Percentiles rank a stretch among this genome's conserved stretches.
Conservation (phyloP, 2,797 vertebrate genomes). For the Falco peregrinus region DNA sequence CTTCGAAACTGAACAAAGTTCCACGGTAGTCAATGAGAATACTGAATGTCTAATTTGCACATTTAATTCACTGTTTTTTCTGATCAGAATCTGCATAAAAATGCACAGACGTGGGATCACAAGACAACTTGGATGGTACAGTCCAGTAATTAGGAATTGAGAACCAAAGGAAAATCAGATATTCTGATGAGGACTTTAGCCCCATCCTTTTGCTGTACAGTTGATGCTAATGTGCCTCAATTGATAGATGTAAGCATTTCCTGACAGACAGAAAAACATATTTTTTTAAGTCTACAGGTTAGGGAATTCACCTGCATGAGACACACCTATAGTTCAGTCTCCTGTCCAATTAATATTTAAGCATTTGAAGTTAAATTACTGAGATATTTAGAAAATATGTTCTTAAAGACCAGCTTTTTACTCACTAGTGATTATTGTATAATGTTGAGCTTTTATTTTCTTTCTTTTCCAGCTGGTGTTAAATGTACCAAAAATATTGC, state of each 20-base stretch:
- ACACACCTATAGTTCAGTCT: background rate
- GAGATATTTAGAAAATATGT: background rate
- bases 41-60: background rate
- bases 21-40: background rate
- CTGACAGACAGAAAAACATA: background rate
- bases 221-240: background rate
- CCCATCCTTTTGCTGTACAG: background rate
- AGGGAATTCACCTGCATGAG: background rate
- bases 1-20: background rate
- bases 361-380: background rate
- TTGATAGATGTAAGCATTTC: background rate
- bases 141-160: background rate
- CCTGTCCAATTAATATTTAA: background rate
- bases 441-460: background rate
- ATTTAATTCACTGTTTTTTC: background rate
- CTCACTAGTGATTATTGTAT: fast-evolving
- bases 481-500: background rate
- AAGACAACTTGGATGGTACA: background rate
- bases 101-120: background rate
- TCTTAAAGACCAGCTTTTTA: background rate
- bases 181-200: background rate
- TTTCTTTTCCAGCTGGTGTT: background rate
- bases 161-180: background rate
- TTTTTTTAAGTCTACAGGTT: background rate
- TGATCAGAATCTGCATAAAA: background rate